phyloP scores from a whole-genome alignment of 2,888 invertebrate genomes.

The Cybosia mesomella region DNA sequence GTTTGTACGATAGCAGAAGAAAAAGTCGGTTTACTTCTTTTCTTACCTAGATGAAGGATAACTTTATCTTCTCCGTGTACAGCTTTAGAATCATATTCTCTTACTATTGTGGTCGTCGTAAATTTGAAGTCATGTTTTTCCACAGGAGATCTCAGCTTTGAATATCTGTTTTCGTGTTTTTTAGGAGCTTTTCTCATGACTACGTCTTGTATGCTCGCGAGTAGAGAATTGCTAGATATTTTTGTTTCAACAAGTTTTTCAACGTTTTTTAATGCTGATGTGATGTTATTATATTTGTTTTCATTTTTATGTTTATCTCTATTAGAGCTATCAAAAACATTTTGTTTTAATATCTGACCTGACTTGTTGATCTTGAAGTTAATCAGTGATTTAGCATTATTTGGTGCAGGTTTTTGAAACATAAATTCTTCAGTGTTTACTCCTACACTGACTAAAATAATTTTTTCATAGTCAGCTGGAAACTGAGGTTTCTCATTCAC shows the following conservation, averaged over 20 bases:
- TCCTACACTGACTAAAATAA: constrained; percentile 88
- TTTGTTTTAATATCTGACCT: too few relatives aligned
- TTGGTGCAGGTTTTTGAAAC: constrained; percentile 62
- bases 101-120: constrained; percentile 66
- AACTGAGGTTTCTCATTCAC: constrained; percentile 69
- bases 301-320: constrained; percentile 73
- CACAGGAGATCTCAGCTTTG: constrained; percentile 60
- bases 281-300: constrained; percentile 76
- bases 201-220: constrained; percentile 88
- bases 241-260: constrained; percentile 83
- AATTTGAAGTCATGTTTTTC: constrained; percentile 59
- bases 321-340: too few relatives aligned
- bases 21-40: constrained; percentile 80
- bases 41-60: constrained; percentile 89
- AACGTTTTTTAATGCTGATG: constrained; percentile 80
- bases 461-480: constrained; percentile 86
- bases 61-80: constrained; percentile 91
- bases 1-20: constrained; percentile 85
- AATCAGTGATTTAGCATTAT: too few relatives aligned
- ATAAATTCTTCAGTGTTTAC: constrained; percentile 88
- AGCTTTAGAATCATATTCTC: constrained; percentile 68
- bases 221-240: constrained; percentile 88
- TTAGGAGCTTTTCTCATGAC: constrained; percentile 84
- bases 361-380: too few relatives aligned
- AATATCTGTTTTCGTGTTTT: constrained; percentile 47